phyloP scores from a whole-genome alignment of 1,140 invertebrate species.

The Panagrolaimus sp. region DNA sequence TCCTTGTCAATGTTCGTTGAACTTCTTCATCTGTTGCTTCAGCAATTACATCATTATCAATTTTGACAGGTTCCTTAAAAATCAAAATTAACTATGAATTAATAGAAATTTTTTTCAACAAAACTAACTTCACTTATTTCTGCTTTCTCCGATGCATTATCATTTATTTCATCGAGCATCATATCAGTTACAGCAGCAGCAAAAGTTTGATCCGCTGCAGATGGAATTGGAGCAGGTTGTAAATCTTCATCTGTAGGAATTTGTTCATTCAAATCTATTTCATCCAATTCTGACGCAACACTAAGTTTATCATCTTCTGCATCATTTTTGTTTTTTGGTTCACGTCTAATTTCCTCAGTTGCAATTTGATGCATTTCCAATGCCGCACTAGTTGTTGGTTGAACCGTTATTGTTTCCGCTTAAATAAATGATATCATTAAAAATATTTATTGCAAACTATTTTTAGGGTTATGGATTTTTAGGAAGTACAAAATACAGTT shows the following conservation, averaged over 20 bases:
- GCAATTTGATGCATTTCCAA: background rate
- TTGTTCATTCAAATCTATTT: conserved; percentile 7
- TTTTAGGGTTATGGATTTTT: too few species aligned
- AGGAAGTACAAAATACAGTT: too few species aligned
- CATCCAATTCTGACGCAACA: conserved; percentile 1
- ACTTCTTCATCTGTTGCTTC: conserved; percentile 15
- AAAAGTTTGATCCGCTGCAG: background rate
- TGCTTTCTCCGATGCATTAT: background rate
- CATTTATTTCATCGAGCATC: conserved; percentile 16
- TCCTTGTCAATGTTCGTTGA: conserved; percentile 2
- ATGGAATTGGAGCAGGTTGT: background rate
- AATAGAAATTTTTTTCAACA: background rate
- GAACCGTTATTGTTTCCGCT: conserved; percentile 13
- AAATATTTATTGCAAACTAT: too few species aligned
- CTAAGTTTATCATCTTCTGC: background rate
- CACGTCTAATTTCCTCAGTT: background rate
- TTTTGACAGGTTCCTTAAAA: conserved; percentile 8
- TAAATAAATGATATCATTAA: background rate
- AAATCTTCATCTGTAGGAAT: conserved; percentile 14
- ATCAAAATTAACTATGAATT: background rate
- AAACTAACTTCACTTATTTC: conserved; percentile 12
- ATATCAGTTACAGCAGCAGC: conserved; percentile 17
- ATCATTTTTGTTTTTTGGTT: background rate
- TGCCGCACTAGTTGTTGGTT: conserved; percentile 1
- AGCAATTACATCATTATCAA: conserved; percentile 3